Evolutionary conservation across 2,888 invertebrate genomes (phyloP).

Genomic region (Lasius platythorax): DNA sequence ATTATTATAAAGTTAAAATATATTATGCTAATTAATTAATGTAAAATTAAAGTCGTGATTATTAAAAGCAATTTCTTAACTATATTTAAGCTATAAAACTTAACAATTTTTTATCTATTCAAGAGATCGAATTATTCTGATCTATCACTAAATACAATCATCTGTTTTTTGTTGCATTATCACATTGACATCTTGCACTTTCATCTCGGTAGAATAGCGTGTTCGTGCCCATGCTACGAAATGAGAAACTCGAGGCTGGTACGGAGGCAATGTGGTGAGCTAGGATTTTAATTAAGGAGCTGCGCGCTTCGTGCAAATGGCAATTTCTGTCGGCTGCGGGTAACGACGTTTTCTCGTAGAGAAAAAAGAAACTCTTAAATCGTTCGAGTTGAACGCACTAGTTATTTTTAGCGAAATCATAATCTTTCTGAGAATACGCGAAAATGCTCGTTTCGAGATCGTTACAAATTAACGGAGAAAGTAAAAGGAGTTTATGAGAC

Average conservation of each 20-base stretch:
- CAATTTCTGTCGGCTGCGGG: conserved; percentile 62
- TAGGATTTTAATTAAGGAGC: conserved; percentile 65
- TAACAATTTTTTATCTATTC: background rate
- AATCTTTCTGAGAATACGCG: conserved; percentile 27
- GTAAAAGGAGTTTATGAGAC: background rate
- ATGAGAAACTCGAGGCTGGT: conserved; percentile 15
- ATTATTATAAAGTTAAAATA: no score
- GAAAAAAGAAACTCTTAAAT: conserved; percentile 42
- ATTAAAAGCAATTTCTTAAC: background rate
- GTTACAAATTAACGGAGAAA: background rate
- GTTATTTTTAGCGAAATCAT: conserved; percentile 44
- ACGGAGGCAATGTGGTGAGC: conserved; percentile 50
- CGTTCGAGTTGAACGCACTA: conserved; percentile 27
- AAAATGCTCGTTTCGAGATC: conserved; percentile 10
- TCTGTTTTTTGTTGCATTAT: background rate
- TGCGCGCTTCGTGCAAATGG: conserved; percentile 52
- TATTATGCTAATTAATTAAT: background rate
- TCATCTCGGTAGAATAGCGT: conserved; percentile 2
- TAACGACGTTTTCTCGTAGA: conserved; percentile 51
- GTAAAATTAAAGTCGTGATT: background rate
- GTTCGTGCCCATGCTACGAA: conserved; percentile 33
- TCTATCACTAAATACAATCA: background rate
- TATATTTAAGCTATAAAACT: no score
- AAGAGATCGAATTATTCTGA: background rate
- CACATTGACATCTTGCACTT: conserved; percentile 12